Percentiles rank a stretch among this genome's conserved stretches.
Conservation (phyloP, 2,113 vertebrate species). For the Tetraodon nigroviridis region DNA sequence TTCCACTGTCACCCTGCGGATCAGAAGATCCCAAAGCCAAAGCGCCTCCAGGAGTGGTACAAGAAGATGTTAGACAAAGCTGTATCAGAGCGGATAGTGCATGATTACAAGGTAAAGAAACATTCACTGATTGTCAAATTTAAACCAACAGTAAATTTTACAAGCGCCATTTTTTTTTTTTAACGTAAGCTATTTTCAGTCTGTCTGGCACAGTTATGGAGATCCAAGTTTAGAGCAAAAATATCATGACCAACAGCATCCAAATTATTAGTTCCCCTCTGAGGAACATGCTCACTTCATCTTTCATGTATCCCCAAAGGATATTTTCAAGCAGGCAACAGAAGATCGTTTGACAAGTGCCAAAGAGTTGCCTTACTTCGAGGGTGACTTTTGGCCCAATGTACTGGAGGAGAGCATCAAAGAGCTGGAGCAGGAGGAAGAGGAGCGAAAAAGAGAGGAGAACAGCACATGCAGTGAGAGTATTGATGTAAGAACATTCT, state of each 20-base stretch:
- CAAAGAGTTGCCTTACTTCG: conserved; percentile 96
- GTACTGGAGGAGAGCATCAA: conserved; percentile 99
- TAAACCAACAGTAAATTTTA: neutral
- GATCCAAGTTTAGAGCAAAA: neutral
- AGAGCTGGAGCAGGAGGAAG: conserved; percentile 96
- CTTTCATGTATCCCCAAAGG: conserved; percentile 67
- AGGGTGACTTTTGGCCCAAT: conserved; percentile 98
- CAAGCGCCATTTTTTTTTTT: neutral
- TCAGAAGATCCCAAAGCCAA: conserved; percentile 98
- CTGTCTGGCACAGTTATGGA: neutral
- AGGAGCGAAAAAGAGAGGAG: conserved; percentile 95
- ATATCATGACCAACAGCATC: neutral
- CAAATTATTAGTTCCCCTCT: neutral
- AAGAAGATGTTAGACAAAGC: conserved; percentile 99
- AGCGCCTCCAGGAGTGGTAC: conserved; percentile 97
- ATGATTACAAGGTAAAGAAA: conserved; percentile 89
- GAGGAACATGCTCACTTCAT: conserved; percentile 5
- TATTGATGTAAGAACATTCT: conserved; percentile 82
- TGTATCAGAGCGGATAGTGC: conserved; percentile 91
- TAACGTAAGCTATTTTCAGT: neutral
- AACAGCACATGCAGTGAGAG: conserved; percentile 96
- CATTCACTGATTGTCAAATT: neutral
- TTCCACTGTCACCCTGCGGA: conserved; percentile 97
- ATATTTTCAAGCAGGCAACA: conserved; percentile 97
- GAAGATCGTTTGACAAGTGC: conserved; percentile 97